Evolutionary conservation across 2,113 vertebrate genomes (phyloP).

Genomic region (Sterrhoptilus dennistouni): DNA sequence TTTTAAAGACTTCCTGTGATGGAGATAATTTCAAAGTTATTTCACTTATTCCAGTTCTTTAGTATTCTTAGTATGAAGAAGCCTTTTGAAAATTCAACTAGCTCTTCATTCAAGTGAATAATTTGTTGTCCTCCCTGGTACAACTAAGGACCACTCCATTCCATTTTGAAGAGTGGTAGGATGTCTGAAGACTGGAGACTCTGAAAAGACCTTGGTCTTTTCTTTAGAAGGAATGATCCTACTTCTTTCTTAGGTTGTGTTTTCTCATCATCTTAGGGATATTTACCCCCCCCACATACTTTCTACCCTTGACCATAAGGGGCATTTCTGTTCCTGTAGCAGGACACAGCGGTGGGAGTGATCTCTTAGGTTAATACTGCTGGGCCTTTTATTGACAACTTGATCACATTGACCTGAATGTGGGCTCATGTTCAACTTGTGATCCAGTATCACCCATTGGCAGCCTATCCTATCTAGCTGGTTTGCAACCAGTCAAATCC

Average conservation of each 20-base stretch:
- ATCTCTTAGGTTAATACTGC: not conserved
- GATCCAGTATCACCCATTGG: not conserved
- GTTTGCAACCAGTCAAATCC: not conserved
- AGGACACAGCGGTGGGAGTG: not conserved
- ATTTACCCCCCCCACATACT: fast-evolving
- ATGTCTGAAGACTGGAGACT: not conserved
- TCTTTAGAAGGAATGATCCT: not conserved
- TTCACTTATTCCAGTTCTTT: not conserved
- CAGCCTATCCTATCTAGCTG: not conserved
- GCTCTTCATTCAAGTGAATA: not conserved
- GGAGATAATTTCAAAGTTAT: not conserved
- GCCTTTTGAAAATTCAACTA: not conserved
- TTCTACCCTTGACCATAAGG: not conserved
- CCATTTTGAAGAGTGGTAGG: not conserved
- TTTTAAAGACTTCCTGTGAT: not conserved
- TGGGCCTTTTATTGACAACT: not conserved
- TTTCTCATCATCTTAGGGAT: not conserved
- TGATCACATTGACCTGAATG: not conserved
- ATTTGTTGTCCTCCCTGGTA: not conserved
- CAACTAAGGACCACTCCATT: not conserved
- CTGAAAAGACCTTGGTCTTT: not conserved
- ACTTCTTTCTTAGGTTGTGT: not conserved
- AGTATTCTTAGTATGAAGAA: not conserved
- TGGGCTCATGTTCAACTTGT: not conserved
- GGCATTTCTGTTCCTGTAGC: not conserved